Percentiles rank a stretch among this genome's conserved stretches.
phyloP scores from a whole-genome alignment of 2,113 vertebrate species.

The Cariama cristata region DNA sequence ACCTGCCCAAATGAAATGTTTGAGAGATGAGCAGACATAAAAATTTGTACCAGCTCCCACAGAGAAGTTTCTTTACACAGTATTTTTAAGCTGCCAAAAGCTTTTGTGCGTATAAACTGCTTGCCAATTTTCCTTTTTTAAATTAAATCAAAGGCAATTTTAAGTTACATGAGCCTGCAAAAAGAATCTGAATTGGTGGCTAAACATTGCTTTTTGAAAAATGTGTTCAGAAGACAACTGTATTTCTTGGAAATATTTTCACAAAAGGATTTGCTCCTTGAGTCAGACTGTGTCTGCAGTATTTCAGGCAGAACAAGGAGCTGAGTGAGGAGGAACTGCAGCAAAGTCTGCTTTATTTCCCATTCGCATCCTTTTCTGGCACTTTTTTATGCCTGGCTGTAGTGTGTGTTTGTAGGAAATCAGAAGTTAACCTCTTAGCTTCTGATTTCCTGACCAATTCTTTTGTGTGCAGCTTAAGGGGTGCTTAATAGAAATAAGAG shows the following conservation, averaged over 20 bases:
- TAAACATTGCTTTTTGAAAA: conserved; percentile 15
- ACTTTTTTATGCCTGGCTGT: conserved; percentile 6
- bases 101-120: not conserved
- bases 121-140: conserved; percentile 23
- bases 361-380: conserved; percentile 55
- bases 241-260: conserved; percentile 54
- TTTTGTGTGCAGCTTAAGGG: not conserved
- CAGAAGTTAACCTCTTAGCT: conserved; percentile 33
- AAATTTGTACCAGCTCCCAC: conserved; percentile 22
- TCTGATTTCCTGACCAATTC: not conserved
- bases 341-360: conserved; percentile 43
- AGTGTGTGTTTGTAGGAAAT: not conserved
- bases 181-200: conserved; percentile 13
- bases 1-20: not conserved
- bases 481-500: not conserved
- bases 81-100: conserved; percentile 46
- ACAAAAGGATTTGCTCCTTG: conserved; percentile 17
- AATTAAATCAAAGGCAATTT: not conserved
- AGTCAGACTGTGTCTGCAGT: not conserved
- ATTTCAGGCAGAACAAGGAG: conserved; percentile 37
- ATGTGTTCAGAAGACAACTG: not conserved
- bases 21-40: conserved; percentile 13
- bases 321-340: conserved; percentile 23
- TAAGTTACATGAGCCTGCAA: conserved; percentile 26
- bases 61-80: conserved; percentile 37